These are phyloP conservation scores for Nothoprocta pentlandii DNA, from an alignment of 2,113 vertebrate species.

Conservation along the genomic window DNA sequence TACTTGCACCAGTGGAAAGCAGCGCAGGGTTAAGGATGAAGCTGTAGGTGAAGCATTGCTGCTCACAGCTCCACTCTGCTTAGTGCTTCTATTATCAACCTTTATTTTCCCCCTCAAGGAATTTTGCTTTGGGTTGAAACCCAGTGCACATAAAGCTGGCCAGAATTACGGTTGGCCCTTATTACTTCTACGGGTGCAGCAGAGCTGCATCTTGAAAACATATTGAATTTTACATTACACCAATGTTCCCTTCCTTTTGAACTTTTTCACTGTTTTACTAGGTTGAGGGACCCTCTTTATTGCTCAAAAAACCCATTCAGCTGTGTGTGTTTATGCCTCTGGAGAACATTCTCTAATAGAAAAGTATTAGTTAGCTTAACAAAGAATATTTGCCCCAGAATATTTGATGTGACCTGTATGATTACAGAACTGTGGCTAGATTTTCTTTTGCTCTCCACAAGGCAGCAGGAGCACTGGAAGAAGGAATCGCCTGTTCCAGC, in stretches of 20 bases:
- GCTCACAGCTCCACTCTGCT: background rate
- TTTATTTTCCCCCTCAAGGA: background rate
- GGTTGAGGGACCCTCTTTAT: background rate
- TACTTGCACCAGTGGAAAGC: conserved; percentile 33
- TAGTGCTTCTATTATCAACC: background rate
- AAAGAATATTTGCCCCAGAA: background rate
- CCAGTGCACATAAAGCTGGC: background rate
- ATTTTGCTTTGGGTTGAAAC: background rate
- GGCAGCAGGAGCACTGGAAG: background rate
- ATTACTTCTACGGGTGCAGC: background rate
- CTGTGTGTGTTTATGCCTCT: background rate
- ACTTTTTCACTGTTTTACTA: background rate
- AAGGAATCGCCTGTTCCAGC: background rate
- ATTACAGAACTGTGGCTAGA: background rate
- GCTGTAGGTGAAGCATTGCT: background rate
- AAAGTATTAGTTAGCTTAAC: background rate
- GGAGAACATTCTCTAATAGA: background rate
- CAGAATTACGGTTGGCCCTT: background rate
- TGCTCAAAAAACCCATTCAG: background rate
- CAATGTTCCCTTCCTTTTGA: background rate
- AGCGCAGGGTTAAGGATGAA: conserved; percentile 48
- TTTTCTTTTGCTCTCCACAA: background rate
- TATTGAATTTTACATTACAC: background rate
- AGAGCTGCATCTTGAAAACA: background rate
- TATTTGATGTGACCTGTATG: background rate